Evolutionary conservation across 2,113 vertebrate species (phyloP), one percentile per base, ranked within the genome.

Genomic region (Acanthisitta chloris): DNA sequence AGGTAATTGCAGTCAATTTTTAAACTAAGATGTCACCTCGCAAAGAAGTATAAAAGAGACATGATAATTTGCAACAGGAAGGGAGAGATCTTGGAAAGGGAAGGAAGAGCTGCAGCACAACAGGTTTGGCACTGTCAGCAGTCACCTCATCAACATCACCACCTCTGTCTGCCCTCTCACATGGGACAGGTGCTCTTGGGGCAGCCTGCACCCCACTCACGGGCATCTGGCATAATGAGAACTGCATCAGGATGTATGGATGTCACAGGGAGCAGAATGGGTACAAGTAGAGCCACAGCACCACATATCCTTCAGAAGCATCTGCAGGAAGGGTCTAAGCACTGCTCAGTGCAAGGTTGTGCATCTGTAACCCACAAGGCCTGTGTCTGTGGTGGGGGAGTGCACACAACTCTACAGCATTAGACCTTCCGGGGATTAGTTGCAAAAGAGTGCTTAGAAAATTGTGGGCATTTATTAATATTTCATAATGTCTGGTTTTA

Each of bases 301-400:
- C 17, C 18, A 23, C 6, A 7, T 2, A 14, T 23, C 8, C 67
- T 42, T 19, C 24, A 65, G 43, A 8, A 46, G 1, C 3, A 6
- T 61, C 17, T 86, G 57, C 26, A 69, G 31, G 14, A 9, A 36
- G 1, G 18, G n/a, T 26, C 5, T 2, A 28, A 61, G 26, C 6
- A 11, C 5, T 20, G 8, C 25, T 12, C 6, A 4, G 0, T 5
- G 10, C 18, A 6, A 66, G 11, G 8, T 1, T 14, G 21, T 2
- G 4, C 0, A 2, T 29, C 26, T 73, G 28, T 24, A 43, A 59
- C n/a, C 6, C 45, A 19, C 6, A 36, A 0, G 1, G 24, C 11
- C 14, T 19, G 3, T 6, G 24, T 8, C 10, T 59, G 7, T 13
- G 12, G 17, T 33, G 8, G 5, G 45, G 3, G 8, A 46, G n/a